phyloP scores from a whole-genome alignment of 2,113 vertebrate species.

The Misgurnus mizolepis region DNA sequence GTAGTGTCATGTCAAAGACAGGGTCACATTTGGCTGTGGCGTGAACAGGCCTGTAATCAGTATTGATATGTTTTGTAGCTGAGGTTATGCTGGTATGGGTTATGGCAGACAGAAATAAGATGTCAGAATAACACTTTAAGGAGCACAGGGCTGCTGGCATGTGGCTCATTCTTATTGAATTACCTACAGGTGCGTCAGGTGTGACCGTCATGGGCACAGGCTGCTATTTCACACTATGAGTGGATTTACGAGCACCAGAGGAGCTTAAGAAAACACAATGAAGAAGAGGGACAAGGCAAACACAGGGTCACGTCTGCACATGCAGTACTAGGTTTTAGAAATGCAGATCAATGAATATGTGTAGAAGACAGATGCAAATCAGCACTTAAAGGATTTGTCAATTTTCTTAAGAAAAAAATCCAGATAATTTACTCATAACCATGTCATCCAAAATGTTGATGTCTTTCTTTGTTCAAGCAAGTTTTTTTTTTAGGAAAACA shows the following conservation, averaged over 20 bases:
- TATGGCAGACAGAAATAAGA: slow-evolving; percentile 33
- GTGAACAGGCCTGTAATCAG: neutral
- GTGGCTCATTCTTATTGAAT: slow-evolving; percentile 63
- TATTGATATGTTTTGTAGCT: neutral
- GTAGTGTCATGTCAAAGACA: too few relatives aligned
- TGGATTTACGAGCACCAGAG: slow-evolving; percentile 58
- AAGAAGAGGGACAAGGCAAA: slow-evolving; percentile 35
- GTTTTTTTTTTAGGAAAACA: too few relatives aligned
- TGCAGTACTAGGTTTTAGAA: slow-evolving; percentile 24
- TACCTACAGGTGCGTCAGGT: slow-evolving; percentile 70
- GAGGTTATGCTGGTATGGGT: neutral
- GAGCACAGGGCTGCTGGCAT: slow-evolving; percentile 39
- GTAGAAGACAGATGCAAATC: slow-evolving; percentile 5
- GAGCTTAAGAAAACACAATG: slow-evolving; percentile 28
- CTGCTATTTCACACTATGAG: slow-evolving; percentile 62
- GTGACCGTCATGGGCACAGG: slow-evolving; percentile 61
- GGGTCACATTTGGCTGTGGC: neutral
- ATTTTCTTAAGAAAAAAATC: too few relatives aligned
- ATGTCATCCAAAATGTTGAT: too few relatives aligned
- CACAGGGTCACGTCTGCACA: slow-evolving; percentile 2
- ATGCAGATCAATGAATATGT: neutral
- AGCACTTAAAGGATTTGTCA: neutral
- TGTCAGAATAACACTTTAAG: slow-evolving; percentile 43
- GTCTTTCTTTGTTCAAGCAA: too few relatives aligned
- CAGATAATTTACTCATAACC: too few relatives aligned